A percentile compares a stretch with the other conserved stretches of the same genome.
phyloP scores from a whole-genome alignment of 2,113 vertebrate genomes.

The Cyanoliseus patagonus region DNA sequence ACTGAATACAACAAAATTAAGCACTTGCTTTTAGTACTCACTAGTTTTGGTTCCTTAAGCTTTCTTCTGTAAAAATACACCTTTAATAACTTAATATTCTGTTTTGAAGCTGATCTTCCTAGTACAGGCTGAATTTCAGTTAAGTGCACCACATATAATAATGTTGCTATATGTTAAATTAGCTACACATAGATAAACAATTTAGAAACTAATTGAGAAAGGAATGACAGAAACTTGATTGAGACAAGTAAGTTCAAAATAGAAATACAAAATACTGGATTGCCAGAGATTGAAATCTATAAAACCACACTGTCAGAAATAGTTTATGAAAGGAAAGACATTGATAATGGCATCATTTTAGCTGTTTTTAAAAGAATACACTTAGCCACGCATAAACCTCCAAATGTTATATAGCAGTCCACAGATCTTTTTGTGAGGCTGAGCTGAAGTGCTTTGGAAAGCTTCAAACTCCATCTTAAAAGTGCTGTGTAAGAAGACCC shows the following conservation, averaged over 20 bases:
- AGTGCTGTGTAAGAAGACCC: fast-evolving
- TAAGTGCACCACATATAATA: background rate
- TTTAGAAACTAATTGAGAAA: background rate
- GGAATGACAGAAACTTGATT: background rate
- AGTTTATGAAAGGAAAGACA: background rate
- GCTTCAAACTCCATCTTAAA: background rate
- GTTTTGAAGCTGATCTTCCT: background rate
- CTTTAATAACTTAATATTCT: background rate
- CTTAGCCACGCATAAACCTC: background rate
- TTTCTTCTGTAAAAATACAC: background rate
- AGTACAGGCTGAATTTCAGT: background rate
- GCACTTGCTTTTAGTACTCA: background rate
- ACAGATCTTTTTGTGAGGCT: background rate
- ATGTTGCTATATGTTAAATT: background rate
- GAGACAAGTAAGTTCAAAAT: background rate
- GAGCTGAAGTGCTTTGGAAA: background rate
- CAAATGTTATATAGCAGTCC: background rate
- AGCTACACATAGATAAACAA: background rate
- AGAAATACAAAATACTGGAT: background rate
- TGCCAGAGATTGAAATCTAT: background rate
- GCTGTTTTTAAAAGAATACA: background rate
- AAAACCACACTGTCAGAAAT: background rate
- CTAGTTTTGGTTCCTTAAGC: background rate
- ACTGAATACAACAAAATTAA: background rate
- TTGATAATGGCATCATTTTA: background rate